phyloP scores from a whole-genome alignment of 2,113 vertebrate genomes.

The mouse (Mus musculus) region GRCm39 chr2:47838001-47838500 shows the following conservation, averaged over 20 bases:
- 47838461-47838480: neutral
- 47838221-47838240: neutral
- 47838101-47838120: slow-evolving; percentile 2
- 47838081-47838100: neutral
- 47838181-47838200: neutral
- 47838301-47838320: neutral
- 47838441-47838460: slow-evolving; percentile 32
- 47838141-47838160: neutral
- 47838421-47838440: slow-evolving; percentile 45
- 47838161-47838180: neutral
- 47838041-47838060: slow-evolving; percentile 53
- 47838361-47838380: neutral
- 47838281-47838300: neutral
- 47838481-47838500: slow-evolving; percentile 6
- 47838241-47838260: neutral
- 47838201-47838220: neutral
- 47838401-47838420: neutral
- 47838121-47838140: neutral
- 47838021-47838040: slow-evolving; percentile 18
- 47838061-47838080: slow-evolving; percentile 16
- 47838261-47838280: slow-evolving; percentile 12
- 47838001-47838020: slow-evolving; percentile 43
- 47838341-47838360: neutral
- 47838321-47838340: slow-evolving; percentile 7
- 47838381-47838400: slow-evolving; percentile 26